Percentiles rank a stretch among this genome's conserved stretches.
Evolutionary conservation across 2,888 invertebrate genomes (phyloP).

Genomic region (Actias luna): DNA sequence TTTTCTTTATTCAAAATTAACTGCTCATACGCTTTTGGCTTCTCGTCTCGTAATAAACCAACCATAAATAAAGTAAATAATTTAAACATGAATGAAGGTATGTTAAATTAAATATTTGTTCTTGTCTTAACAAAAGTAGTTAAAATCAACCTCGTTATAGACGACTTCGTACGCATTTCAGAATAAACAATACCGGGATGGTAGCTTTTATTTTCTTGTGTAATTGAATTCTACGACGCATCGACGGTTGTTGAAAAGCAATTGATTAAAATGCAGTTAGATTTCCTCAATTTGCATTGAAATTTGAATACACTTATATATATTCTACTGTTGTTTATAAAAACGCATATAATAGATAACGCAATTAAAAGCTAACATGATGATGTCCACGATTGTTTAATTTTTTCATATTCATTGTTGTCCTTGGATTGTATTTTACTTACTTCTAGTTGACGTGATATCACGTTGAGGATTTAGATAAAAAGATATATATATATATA

Average conservation of each 20-base stretch:
- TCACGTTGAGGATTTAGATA: too few relatives aligned
- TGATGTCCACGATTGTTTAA: too few relatives aligned
- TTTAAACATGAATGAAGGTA: background rate
- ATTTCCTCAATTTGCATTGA: background rate
- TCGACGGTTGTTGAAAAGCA: slow-evolving; percentile 24
- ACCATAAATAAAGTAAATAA: background rate
- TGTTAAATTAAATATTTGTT: too few relatives aligned
- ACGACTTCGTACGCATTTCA: slow-evolving; percentile 50
- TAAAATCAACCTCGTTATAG: slow-evolving; percentile 52
- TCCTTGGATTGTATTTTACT: background rate
- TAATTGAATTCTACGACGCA: slow-evolving; percentile 56
- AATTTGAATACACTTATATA: background rate
- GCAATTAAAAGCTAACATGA: background rate
- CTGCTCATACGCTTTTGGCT: background rate
- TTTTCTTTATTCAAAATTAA: background rate
- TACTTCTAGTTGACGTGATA: background rate
- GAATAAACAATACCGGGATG: slow-evolving; percentile 52
- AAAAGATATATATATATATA: too few relatives aligned
- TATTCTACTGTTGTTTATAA: background rate
- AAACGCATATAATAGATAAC: background rate
- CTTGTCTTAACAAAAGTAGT: slow-evolving; percentile 37
- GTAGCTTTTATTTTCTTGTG: slow-evolving; percentile 61
- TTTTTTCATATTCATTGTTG: background rate
- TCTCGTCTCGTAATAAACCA: background rate
- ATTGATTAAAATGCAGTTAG: background rate